A percentile compares a stretch with the other conserved stretches of the same genome.
These are phyloP conservation scores for Rachycentron canadum DNA, from an alignment of 2,797 vertebrate species.

Conservation along the genomic window DNA sequence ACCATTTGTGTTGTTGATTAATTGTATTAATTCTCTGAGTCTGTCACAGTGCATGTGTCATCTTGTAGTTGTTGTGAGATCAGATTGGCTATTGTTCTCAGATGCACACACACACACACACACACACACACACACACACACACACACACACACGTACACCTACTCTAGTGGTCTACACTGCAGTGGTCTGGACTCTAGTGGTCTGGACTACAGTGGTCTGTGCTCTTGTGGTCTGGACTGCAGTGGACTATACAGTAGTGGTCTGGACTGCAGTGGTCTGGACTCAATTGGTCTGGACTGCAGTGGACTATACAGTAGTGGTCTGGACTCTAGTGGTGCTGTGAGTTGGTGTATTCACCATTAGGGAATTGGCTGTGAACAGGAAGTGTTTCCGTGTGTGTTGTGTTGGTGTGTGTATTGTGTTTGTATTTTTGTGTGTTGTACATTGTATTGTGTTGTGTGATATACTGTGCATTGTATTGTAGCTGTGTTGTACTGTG, in stretches of 20 bases:
- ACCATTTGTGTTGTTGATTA: neutral
- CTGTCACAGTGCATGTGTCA: neutral
- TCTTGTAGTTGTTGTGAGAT: neutral
- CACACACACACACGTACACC: too few relatives aligned
- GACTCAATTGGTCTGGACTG: neutral
- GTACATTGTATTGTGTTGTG: too few relatives aligned
- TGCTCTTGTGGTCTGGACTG: too few relatives aligned
- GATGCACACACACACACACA: too few relatives aligned
- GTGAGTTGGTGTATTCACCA: neutral
- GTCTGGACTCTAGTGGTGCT: neutral
- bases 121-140: too few relatives aligned
- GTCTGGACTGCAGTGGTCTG: neutral
- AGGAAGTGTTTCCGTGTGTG: constrained; percentile 4
- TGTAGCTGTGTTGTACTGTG: too few relatives aligned
- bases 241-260: too few relatives aligned
- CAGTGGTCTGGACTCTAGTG: neutral
- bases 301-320: neutral
- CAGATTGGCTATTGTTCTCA: too few relatives aligned
- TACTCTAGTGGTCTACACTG: too few relatives aligned
- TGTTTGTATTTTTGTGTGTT: neutral
- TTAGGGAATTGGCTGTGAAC: constrained; percentile 2
- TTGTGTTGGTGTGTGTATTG: too few relatives aligned
- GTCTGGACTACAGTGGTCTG: neutral
- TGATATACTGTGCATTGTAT: too few relatives aligned
- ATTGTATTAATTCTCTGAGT: too few relatives aligned